Evolutionary conservation across 2,888 invertebrate genomes (phyloP).

Genomic region (Sycophila texana): DNA sequence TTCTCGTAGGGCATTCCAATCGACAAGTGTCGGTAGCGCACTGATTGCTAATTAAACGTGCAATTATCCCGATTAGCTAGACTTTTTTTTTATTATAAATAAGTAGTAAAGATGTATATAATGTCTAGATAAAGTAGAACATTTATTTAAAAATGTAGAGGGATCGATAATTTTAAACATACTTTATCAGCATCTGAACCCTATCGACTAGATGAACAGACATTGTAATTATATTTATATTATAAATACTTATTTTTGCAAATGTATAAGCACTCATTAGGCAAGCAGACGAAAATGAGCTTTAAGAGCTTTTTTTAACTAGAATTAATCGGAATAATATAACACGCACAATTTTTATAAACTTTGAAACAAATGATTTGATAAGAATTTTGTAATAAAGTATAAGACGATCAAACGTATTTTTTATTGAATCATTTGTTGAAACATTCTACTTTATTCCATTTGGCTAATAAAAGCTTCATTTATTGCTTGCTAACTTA

Average conservation of each 20-base stretch:
- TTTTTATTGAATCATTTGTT: constrained; percentile 43
- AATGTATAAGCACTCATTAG: constrained; percentile 46
- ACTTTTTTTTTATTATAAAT: no score
- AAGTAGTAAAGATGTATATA: no score
- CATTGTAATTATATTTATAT: background rate
- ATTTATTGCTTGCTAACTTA: constrained; percentile 57
- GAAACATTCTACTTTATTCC: constrained; percentile 30
- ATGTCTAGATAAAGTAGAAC: no score
- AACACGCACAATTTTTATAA: constrained; percentile 37
- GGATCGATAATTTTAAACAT: background rate
- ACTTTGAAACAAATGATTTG: constrained; percentile 34
- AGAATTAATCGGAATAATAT: constrained; percentile 31
- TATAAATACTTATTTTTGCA: constrained; percentile 47
- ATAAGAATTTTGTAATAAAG: background rate
- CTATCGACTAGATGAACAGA: constrained; percentile 8
- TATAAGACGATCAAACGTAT: no score
- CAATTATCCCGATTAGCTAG: no score
- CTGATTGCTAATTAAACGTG: no score
- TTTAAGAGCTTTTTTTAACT: constrained; percentile 22
- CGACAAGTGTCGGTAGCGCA: no score
- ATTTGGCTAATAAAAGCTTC: constrained; percentile 51
- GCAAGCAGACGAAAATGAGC: constrained; percentile 21
- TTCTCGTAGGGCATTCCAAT: background rate
- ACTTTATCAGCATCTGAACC: constrained; percentile 21
- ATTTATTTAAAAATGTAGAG: no score